Percentiles rank a stretch among this genome's conserved stretches.
These are phyloP conservation scores for Emydura subglobosa DNA, from an alignment of 2,113 vertebrate species.

Conservation along the genomic window DNA sequence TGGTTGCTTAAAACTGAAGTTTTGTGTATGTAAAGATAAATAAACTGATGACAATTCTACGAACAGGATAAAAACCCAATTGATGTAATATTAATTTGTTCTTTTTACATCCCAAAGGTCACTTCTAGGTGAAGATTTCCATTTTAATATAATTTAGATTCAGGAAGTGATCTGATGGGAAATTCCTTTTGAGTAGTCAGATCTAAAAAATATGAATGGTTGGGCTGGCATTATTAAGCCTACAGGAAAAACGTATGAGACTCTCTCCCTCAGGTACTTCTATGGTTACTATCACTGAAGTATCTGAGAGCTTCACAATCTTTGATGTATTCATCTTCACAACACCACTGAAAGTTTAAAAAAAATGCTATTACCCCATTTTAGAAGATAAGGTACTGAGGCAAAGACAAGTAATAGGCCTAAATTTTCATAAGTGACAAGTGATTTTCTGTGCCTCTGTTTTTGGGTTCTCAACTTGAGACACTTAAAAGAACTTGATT, in stretches of 20 bases:
- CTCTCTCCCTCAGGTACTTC: background rate
- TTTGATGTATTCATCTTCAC: background rate
- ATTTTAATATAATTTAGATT: background rate
- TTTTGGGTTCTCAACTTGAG: background rate
- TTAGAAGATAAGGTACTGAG: background rate
- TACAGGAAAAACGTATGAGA: background rate
- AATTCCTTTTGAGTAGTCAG: background rate
- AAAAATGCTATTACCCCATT: background rate
- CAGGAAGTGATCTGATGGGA: background rate
- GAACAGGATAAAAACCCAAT: background rate
- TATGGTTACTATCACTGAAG: background rate
- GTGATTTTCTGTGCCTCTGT: background rate
- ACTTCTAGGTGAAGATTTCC: background rate
- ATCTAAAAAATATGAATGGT: background rate
- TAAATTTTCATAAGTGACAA: background rate
- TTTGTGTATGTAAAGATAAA: background rate
- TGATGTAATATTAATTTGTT: background rate
- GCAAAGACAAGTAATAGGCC: background rate
- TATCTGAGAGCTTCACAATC: background rate
- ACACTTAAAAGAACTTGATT: background rate
- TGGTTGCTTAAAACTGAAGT: rapidly evolving
- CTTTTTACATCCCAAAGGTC: background rate
- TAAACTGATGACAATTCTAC: background rate
- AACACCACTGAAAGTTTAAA: background rate
- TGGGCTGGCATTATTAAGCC: background rate